Evolutionary conservation across 2,113 vertebrate species (phyloP), one percentile per base, ranked within the genome.

Genomic region (Chiloscyllium plagiosum): DNA sequence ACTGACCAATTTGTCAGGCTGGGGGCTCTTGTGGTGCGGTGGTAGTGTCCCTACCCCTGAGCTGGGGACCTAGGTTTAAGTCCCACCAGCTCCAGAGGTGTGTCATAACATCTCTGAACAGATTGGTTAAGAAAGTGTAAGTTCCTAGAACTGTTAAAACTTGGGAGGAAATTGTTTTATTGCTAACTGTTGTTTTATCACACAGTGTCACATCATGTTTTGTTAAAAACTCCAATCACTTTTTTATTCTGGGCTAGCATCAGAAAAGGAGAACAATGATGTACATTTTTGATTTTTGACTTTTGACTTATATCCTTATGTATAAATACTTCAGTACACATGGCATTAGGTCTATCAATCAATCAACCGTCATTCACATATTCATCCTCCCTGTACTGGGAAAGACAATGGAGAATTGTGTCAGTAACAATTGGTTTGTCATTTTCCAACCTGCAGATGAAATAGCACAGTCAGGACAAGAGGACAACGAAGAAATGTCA

Each of bases 381-480:
- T 61, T 61, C 56, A 61, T 61, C 56, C 56, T 61, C 56, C 56
- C 56, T 61, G 12, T 61, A 61, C 56, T 61, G 12, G 12, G 56
- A 33, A 26, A 19, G 13, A 66, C 19, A 26, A 72, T 5, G 3
- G 24, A 29, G n/a, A 94, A 26, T 26, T 70, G 66, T 24, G 29
- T 26, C 12, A 22, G 42, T 70, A 95, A 76, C 7, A 52, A 26
- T 76, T 4, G 1, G 22, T 70, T 22, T 94, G 66, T 52, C 12
- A 47, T 92, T 96, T 15, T 56, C 33, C 96, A 76, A 68, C 97
- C 56, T 97, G 96, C 83, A 99, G 99, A 98, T 98, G 98, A 99
- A 97, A 97, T 99, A 96, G 96, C 76, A 42, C 70, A 80, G 2
- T 87, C 96, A 0, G 96, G 96, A 26, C 96, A 97, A 69, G 96